These are phyloP conservation scores for Chiloscyllium plagiosum DNA, from an alignment of 2,113 vertebrate genomes.

Conservation along the genomic window DNA sequence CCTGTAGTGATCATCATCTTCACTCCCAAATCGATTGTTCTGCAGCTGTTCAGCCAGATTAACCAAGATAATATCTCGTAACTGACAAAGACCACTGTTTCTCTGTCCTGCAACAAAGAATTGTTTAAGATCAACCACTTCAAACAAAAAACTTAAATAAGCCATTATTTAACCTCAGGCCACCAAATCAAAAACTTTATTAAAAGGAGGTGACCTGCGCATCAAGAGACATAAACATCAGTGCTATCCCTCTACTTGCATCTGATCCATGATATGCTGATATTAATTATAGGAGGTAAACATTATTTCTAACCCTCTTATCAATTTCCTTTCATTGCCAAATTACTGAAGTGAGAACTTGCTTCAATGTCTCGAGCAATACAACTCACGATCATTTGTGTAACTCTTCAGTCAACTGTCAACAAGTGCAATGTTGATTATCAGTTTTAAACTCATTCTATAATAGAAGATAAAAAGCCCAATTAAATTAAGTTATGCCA, in stretches of 20 bases:
- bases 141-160: background rate
- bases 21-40: slow-evolving; percentile 93
- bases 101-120: slow-evolving; percentile 71
- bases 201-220: too few relatives aligned
- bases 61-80: slow-evolving; percentile 88
- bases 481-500: background rate
- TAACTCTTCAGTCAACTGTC: background rate
- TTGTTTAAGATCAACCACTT: background rate
- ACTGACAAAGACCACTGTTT: slow-evolving; percentile 82
- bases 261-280: background rate
- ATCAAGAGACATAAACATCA: background rate
- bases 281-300: background rate
- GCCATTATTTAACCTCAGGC: background rate
- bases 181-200: too few relatives aligned
- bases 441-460: background rate
- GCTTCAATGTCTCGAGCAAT: background rate
- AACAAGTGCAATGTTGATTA: background rate
- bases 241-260: background rate
- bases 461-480: background rate
- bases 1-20: slow-evolving; percentile 97
- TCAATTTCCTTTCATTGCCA: background rate
- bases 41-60: slow-evolving; percentile 89
- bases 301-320: background rate
- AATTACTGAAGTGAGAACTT: background rate
- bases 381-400: background rate